Evolutionary conservation across 2,888 invertebrate genomes (phyloP).

Genomic region (Oscheius sp.): DNA sequence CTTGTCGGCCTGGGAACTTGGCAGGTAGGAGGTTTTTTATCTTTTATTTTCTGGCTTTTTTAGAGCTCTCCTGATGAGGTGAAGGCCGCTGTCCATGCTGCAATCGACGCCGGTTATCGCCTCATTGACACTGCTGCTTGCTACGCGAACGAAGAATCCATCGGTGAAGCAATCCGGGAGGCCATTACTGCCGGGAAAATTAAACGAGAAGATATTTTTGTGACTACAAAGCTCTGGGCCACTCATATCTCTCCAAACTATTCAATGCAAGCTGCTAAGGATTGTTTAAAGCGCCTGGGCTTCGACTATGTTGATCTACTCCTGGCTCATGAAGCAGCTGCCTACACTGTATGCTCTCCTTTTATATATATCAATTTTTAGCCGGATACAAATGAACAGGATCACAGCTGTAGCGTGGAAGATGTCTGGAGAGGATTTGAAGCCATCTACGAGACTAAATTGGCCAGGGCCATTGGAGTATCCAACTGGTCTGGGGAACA

Average conservation of each 20-base stretch:
- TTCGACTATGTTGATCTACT: slow-evolving; percentile 86
- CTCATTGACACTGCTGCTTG: slow-evolving; percentile 86
- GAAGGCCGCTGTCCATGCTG: slow-evolving; percentile 80
- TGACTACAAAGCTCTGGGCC: slow-evolving; percentile 36
- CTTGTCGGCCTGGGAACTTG: slow-evolving; percentile 64
- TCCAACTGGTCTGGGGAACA: slow-evolving; percentile 86
- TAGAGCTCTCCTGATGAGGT: slow-evolving; percentile 77
- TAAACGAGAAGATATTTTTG: slow-evolving; percentile 80
- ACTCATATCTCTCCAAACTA: slow-evolving; percentile 34
- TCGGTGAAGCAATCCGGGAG: slow-evolving; percentile 82
- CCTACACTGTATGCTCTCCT: slow-evolving; percentile 38
- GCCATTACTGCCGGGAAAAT: slow-evolving; percentile 81
- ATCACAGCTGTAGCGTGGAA: slow-evolving; percentile 52
- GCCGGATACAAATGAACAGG: slow-evolving; percentile 39
- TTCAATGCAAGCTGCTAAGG: slow-evolving; percentile 42
- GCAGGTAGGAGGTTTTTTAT: no score
- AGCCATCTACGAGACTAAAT: slow-evolving; percentile 79
- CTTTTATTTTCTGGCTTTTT: background rate
- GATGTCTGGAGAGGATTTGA: slow-evolving; percentile 69
- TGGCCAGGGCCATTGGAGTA: slow-evolving; percentile 84
- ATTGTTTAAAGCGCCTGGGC: slow-evolving; percentile 79
- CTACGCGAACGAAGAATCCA: slow-evolving; percentile 83
- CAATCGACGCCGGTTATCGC: slow-evolving; percentile 84
- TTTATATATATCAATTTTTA: slow-evolving; percentile 22
- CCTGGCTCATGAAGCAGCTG: slow-evolving; percentile 84